Evolutionary conservation across 1,140 invertebrate genomes (phyloP).

Genomic region (Agrilus planipennis): DNA sequence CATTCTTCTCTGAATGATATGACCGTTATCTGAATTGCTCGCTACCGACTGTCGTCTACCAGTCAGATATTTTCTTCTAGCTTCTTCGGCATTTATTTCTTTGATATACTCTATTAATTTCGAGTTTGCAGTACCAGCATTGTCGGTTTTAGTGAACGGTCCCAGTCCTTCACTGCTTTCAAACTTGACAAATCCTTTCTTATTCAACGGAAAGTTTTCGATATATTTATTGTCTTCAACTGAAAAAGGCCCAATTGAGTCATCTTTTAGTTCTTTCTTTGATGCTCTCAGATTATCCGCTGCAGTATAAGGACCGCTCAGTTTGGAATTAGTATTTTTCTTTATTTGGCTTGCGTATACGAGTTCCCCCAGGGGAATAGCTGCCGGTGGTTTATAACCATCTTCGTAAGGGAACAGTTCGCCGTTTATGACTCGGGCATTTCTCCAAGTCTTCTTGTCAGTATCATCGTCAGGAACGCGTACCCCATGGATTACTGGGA

Average conservation of each 20-base stretch:
- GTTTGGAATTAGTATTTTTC: conserved; percentile 10
- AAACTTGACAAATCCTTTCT: conserved; percentile 31
- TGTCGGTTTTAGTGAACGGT: conserved; percentile 46
- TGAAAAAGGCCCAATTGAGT: conserved; percentile 22
- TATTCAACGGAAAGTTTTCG: conserved; percentile 22
- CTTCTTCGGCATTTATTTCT: conserved; percentile 49
- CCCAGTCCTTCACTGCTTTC: conserved; percentile 36
- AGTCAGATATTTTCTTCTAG: conserved; percentile 40
- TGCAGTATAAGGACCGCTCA: conserved; percentile 28
- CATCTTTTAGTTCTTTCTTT: conserved; percentile 8
- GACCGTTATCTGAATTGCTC: conserved; percentile 32
- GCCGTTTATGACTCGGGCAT: conserved; percentile 74
- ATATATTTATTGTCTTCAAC: conserved; percentile 32
- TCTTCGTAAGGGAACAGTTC: conserved; percentile 57
- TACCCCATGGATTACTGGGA: conserved; percentile 66
- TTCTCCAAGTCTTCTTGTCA: conserved; percentile 69
- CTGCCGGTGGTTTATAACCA: conserved; percentile 49
- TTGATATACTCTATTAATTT: conserved; percentile 51
- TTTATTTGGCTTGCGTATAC: conserved; percentile 36
- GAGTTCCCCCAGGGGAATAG: conserved; percentile 39
- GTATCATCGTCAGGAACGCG: conserved; percentile 70
- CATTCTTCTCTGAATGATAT: conserved; percentile 53
- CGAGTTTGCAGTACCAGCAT: conserved; percentile 40
- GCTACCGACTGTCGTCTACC: conserved; percentile 38
- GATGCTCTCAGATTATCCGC: conserved; percentile 27